Evolutionary conservation across 1,140 invertebrate species (phyloP), one percentile per base, ranked within the genome.

Genomic region (Calephelis virginiensis): DNA sequence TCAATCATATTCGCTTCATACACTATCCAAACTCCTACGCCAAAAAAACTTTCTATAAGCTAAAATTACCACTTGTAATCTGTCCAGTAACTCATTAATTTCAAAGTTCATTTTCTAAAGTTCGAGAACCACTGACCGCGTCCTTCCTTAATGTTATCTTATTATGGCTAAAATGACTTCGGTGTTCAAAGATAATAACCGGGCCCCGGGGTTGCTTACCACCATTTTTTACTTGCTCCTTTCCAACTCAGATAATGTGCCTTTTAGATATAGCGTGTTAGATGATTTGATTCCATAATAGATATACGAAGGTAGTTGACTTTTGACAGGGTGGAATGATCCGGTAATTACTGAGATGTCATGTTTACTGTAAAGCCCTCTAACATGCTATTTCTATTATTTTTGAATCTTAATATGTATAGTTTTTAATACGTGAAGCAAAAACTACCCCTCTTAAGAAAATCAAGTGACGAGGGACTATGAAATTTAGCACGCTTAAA

Each of bases 151-250:
- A 89, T 91, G 86, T 90, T 91, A 91, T 91, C 89, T 91, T 91
- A 91, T 91, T 91, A 91, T 89, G 83, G 85, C 84, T 91, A 91
- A 91, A 91, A 91, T 91, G 89, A 91, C 83, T 91, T 90, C 78
- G 86, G 85, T 91, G 89, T 91, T 89, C 83, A 76, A 78, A 91
- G 86, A 91, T 91, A 91, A 91, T 89, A 85, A 81, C 73, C 65
- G 76, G 67, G 69, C 74, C 65, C 76, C 74, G 76, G 85, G 78
- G 85, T 80, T 82, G 82, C 67, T 78, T 75, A 73, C 79, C 74
- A 83, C 75, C 75, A 76, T 83, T 85, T 89, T 89, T 89, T 87
- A 84, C 69, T 70, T 66, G 60, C 53, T 73, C 68, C 85, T 81
- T 82, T 84, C 86, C 73, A 75, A 78, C 70, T 37, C 63, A 81